Evolutionary conservation across 2,797 vertebrate species (phyloP), one percentile per base, ranked within the genome.

Genomic region (Simalia tracyae): DNA sequence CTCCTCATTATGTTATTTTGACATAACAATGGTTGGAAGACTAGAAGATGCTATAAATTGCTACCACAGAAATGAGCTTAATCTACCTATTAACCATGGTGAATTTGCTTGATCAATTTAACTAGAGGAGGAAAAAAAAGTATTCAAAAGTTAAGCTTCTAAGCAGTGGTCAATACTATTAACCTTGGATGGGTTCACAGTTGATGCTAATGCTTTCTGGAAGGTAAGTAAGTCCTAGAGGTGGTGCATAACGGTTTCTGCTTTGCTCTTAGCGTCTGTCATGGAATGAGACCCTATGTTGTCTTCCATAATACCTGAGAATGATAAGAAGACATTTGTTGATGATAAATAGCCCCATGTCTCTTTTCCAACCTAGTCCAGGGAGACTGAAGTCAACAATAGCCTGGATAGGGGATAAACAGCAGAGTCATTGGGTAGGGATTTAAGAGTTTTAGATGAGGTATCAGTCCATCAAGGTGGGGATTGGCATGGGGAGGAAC

Each of bases 21-120:
- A 72, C 15, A 31, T 17, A 36, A 68, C 5, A 14, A 68, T 36
- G 14, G 66, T 66, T n/a, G 64, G 28, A 11, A n/a, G 28, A 66
- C n/a, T 31, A 36, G 66, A 72, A 72, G 66, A 36, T 72, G 15
- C 14, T 31, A 7, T 72, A 36, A 72, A 72, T 17, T 17, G 66
- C n/a, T 31, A 17, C 66, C 6, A 2, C 4, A 68, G n/a, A n/a
- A 68, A 72, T 72, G n/a, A 72, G n/a, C 14, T 72, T 36, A 17
- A 36, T 72, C 31, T 91, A 92, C 93, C 22, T 26, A 54, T 54
- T 84, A 28, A 54, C 46, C 81, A 54, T 64, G 22, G 61, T 64
- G 89, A 94, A 76, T 89, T 96, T 94, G 92, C 95, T 96, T 95
- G 96, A 95, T 96, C 94, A 92, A 91, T 96, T 96, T 96, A 96